Percentiles rank a stretch among this genome's conserved stretches.
Evolutionary conservation across 2,888 invertebrate species (phyloP).

Genomic region (Microctonus brassicae): DNA sequence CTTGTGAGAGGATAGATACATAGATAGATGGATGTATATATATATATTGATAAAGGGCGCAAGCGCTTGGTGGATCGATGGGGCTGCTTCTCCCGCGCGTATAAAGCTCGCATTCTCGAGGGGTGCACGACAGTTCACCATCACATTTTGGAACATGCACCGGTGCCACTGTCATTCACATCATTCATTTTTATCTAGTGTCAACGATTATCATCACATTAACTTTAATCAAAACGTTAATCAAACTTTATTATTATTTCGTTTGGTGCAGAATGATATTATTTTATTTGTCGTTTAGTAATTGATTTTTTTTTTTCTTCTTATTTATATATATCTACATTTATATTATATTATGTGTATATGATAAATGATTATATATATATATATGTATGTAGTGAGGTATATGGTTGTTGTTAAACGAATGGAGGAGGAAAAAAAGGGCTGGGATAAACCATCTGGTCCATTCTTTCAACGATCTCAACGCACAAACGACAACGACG

Average conservation of each 20-base stretch:
- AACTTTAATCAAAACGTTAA: conserved; percentile 3
- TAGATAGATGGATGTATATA: no score
- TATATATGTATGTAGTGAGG: neutral
- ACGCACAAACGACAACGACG: conserved; percentile 16
- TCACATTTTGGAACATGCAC: conserved; percentile 63
- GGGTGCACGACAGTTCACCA: conserved; percentile 67
- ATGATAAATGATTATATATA: neutral
- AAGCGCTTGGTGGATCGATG: conserved; percentile 69
- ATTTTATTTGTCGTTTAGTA: no score
- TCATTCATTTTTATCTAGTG: conserved; percentile 6
- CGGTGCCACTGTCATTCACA: conserved; percentile 31
- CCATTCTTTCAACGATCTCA: conserved; percentile 25
- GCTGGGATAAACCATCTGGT: conserved; percentile 33
- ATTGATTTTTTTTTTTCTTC: neutral
- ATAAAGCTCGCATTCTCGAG: conserved; percentile 66
- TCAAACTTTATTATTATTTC: neutral
- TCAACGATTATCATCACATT: conserved; percentile 6
- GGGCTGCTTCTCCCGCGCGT: conserved; percentile 59
- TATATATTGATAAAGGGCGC: conserved; percentile 55
- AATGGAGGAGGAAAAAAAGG: conserved; percentile 7
- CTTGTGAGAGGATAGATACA: conserved; percentile 25
- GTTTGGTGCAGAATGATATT: neutral
- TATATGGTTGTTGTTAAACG: neutral
- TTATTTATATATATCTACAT: neutral
- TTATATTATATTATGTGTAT: neutral